Conservation (phyloP, 2,113 vertebrate genomes). For the Polyodon spathula region DNA sequence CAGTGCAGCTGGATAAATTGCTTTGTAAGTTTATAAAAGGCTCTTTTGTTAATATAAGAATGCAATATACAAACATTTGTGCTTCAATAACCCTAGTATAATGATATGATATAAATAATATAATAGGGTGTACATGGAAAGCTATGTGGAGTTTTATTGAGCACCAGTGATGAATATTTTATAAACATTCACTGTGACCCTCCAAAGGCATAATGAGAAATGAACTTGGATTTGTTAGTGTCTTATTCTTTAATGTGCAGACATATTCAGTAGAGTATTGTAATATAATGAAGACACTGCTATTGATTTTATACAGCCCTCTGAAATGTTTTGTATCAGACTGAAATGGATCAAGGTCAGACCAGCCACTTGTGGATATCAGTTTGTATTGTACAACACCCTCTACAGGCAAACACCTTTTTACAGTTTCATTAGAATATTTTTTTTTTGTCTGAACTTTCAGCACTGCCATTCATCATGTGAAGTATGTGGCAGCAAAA, state of each 20-base stretch:
- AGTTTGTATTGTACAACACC: too few relatives aligned
- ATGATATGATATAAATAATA: slow-evolving; percentile 38
- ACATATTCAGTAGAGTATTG: too few relatives aligned
- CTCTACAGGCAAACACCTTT: too few relatives aligned
- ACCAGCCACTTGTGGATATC: too few relatives aligned
- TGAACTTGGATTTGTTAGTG: slow-evolving; percentile 7
- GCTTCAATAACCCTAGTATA: slow-evolving; percentile 38
- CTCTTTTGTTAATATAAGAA: slow-evolving; percentile 44
- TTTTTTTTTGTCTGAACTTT: too few relatives aligned
- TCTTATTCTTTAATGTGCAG: too few relatives aligned
- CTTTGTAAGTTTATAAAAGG: slow-evolving; percentile 36
- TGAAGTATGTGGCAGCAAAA: not conserved
- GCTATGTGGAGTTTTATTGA: slow-evolving; percentile 48
- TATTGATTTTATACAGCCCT: too few relatives aligned
- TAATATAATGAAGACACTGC: too few relatives aligned
- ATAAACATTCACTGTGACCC: slow-evolving; percentile 27
- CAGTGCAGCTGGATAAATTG: too few relatives aligned
- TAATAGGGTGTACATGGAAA: slow-evolving; percentile 48
- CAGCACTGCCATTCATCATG: not conserved
- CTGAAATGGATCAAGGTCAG: too few relatives aligned
- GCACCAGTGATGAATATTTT: slow-evolving; percentile 52
- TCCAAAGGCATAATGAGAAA: slow-evolving; percentile 5
- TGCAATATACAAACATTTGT: slow-evolving; percentile 52
- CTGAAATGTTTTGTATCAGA: too few relatives aligned
- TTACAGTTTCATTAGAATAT: too few relatives aligned